A percentile compares a stretch with the other conserved stretches of the same genome.
Evolutionary conservation across 2,797 vertebrate species (phyloP).

Genomic region (Furcifer pardalis): DNA sequence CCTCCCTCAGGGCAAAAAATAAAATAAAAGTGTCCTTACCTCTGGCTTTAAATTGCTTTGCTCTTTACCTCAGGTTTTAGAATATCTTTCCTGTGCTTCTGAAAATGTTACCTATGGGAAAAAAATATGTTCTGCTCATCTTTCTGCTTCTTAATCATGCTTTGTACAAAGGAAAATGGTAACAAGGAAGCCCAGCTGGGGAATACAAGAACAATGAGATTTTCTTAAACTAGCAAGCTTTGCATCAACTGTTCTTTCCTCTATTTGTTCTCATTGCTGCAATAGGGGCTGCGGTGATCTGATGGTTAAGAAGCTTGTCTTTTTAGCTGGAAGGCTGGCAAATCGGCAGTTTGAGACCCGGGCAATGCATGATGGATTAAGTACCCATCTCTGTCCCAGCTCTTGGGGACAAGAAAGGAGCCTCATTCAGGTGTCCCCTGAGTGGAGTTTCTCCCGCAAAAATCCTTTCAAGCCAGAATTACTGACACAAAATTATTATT

Average conservation of each 20-base stretch:
- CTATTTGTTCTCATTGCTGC: slow-evolving; percentile 12
- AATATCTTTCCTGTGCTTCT: background rate
- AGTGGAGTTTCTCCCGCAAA: too few species aligned
- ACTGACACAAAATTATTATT: too few species aligned
- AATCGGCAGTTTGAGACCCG: too few species aligned
- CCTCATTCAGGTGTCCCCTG: too few species aligned
- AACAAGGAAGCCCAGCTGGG: slow-evolving; percentile 6
- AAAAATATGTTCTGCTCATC: background rate
- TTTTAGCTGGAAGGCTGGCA: too few species aligned
- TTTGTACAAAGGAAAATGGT: background rate
- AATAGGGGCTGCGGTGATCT: too few species aligned
- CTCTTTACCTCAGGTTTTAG: background rate
- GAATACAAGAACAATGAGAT: background rate
- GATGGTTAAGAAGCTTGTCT: too few species aligned
- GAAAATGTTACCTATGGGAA: background rate
- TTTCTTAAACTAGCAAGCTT: background rate
- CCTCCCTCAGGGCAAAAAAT: background rate
- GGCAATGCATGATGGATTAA: too few species aligned
- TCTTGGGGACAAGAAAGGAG: too few species aligned
- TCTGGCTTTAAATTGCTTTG: background rate
- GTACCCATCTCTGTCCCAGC: too few species aligned
- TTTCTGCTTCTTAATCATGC: background rate
- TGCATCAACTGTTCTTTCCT: slow-evolving; percentile 1
- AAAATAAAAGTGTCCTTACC: too few species aligned
- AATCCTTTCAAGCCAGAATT: too few species aligned